A percentile compares a stretch with the other conserved stretches of the same genome.
phyloP scores from a whole-genome alignment of 2,888 invertebrate species.

The Aporophyla nigra region DNA sequence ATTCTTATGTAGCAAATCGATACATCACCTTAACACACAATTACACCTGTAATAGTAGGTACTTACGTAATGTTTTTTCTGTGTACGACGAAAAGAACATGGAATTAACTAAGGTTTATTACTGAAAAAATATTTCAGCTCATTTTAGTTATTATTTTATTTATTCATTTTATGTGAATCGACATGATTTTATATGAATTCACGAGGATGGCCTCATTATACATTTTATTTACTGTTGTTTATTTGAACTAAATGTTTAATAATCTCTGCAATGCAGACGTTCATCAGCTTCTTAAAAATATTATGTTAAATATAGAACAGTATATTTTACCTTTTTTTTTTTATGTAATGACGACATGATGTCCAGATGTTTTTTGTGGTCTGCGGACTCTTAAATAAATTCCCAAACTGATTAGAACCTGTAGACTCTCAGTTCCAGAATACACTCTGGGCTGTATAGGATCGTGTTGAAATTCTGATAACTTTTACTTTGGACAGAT shows the following conservation, averaged over 20 bases:
- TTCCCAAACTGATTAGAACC: background rate
- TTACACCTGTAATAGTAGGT: slow-evolving; percentile 27
- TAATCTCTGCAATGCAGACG: slow-evolving; percentile 1
- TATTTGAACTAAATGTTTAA: background rate
- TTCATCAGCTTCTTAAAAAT: background rate
- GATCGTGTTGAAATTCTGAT: background rate
- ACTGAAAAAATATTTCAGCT: background rate
- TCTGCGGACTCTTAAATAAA: background rate
- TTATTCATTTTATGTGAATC: background rate
- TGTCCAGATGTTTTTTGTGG: slow-evolving; percentile 3
- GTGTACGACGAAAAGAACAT: background rate
- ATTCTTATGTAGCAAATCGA: slow-evolving; percentile 43
- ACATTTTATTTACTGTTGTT: background rate
- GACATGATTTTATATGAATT: background rate
- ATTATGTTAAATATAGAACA: background rate
- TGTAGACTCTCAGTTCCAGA: background rate
- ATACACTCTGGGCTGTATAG: background rate
- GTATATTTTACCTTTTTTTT: background rate
- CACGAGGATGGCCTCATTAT: background rate
- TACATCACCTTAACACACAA: slow-evolving; percentile 33
- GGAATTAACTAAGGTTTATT: background rate
- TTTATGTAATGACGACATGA: background rate
- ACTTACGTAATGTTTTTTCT: slow-evolving; percentile 23
- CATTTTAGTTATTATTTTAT: background rate
- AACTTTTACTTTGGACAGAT: background rate